Base-by-base conservation (phyloP, 2,797 vertebrate genomes). In the Siniperca undulata region DNA sequence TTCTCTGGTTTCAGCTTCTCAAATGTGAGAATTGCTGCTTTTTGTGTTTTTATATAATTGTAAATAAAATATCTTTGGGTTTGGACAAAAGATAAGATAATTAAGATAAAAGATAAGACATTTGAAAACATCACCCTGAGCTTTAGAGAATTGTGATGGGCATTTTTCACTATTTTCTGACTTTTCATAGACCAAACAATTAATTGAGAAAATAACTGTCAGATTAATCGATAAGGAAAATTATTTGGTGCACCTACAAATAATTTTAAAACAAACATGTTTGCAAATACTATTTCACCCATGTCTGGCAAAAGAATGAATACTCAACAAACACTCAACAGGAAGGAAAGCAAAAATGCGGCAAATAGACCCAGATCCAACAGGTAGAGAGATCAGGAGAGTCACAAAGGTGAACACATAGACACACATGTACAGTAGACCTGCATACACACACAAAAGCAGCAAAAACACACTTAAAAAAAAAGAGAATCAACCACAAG, bases 251-350 rank as follows among this genome's bases (percentile, higher is more conserved):
- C 30, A 30, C 30, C 30, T 30, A 30, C 30, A 30, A 30, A 30
- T 30, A 30, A 30, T 34, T 24, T 60, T 64, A 13, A 50, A 42
- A 67, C 22, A 70, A 77, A 64, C 22, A 42, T 34, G 30, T 82
- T 84, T 86, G 86, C 84, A 86, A 87, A 88, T 60, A 84, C 82
- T 75, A 19, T 67, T 81, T 70, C 5, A 77, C 80, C 22, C 77
- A 78, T 13, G 53, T 71, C 55, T 30, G 34, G 20, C 4, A 50
- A 76, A 72, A 62, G 6, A 38, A 59, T 4, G 5, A 69, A 46
- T 19, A 55, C 30, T 19, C 1, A 30, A 55, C 7, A 67, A 64
- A 73, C 16, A 77, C 36, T 58, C 4, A 61, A 78, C 3, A 50
- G 16, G 52, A 78, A 73, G 38, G 19, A 82, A 82, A 78, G 20